Percentiles rank a stretch among this genome's conserved stretches.
Conservation (phyloP, 2,113 vertebrate genomes). For the Rousettus leschenaultii region DNA sequence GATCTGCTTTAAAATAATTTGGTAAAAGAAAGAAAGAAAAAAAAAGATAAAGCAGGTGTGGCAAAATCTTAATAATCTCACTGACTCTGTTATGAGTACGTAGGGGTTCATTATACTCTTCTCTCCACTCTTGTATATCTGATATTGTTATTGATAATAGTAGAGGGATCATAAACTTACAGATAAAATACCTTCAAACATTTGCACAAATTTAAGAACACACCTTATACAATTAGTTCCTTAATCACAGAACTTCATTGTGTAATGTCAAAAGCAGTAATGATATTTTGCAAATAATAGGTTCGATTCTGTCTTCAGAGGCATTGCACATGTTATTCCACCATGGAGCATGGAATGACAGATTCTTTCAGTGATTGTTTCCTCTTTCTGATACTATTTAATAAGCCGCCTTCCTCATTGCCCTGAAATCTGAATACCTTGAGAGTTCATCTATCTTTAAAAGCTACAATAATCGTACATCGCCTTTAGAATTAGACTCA, state of each 20-base stretch:
- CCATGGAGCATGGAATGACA: not conserved
- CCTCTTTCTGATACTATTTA: not conserved
- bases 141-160: not conserved
- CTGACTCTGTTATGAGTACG: not conserved
- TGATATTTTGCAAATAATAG: not conserved
- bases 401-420: not conserved
- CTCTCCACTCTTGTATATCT: not conserved
- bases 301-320: not conserved
- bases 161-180: not conserved
- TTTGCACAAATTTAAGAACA: conserved; percentile 8
- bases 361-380: not conserved
- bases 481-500: not conserved
- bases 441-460: not conserved
- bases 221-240: not conserved
- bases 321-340: not conserved
- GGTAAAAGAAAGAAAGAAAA: not conserved
- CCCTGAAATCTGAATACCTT: conserved; percentile 1
- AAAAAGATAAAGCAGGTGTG: not conserved
- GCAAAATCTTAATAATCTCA: not conserved
- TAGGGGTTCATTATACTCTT: not conserved
- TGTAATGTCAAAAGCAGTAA: not conserved
- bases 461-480: not conserved
- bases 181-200: conserved; percentile 4
- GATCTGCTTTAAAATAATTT: not conserved
- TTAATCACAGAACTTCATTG: conserved; percentile 31